Base-by-base conservation (phyloP, 2,797 vertebrate species). In the Brachyalestes nurse region DNA sequence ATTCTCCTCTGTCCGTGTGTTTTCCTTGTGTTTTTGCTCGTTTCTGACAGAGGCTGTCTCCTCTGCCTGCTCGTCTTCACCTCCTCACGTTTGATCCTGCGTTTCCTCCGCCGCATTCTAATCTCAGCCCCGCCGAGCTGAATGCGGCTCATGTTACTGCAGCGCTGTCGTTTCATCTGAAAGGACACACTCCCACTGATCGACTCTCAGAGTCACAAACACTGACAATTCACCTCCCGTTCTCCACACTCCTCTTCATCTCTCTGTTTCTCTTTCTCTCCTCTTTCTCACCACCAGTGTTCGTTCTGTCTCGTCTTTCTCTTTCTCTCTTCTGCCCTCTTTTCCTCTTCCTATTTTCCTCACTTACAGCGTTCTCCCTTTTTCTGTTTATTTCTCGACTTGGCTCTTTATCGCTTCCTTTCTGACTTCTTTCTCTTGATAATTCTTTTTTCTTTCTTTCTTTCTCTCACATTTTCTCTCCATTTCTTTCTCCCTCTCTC, bases 121-220 rank as follows among this genome's bases (percentile, higher is more conserved):
- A 62, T 62, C 60, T 34, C 60, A 16, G 25, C 55, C 55, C 55
- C 55, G 55, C 55, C 17, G 55, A 57, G 55, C 17, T 57, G 55
- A 21, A 57, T 14, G 60, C 25, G 12, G 60, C 25, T 62, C 25
- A 12, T 3, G 12, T 62, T 34, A 21, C 60, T 62, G 60, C 23
- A 62, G 60, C 13, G 25, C 60, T 62, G 60, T 14, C 14, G 60
- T 62, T 62, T 62, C 60, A 62, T 62, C 64, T 66, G 13, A 42
- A 14, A 42, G 19, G 38, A 42, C 65, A 67, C 38, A 42, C 65
- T 42, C 65, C 16, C 38, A 10, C 19, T n/a, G 19, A 67, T 42
- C n/a, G 38, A 45, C 65, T 21, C 40, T 45, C 65, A 67, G 64
- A 12, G 12, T n/a, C n/a, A n/a, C n/a, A n/a, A n/a, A n/a, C 64